Evolutionary conservation across 2,113 vertebrate genomes (phyloP).

Genomic region (Leucosticte australis): DNA sequence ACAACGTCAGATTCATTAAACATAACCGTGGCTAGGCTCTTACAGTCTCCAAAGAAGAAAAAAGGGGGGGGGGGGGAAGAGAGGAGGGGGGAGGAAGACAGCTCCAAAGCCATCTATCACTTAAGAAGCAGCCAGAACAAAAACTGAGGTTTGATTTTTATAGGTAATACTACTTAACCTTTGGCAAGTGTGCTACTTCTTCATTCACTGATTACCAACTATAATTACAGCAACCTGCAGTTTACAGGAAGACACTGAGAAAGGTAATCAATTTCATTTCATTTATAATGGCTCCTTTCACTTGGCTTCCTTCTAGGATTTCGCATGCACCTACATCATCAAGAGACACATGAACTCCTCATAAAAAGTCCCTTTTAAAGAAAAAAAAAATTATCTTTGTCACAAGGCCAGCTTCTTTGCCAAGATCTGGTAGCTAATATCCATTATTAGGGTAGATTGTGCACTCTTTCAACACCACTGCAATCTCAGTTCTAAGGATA

Average conservation of each 20-base stretch:
- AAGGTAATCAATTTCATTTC: background rate
- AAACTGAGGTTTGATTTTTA: background rate
- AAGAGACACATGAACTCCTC: background rate
- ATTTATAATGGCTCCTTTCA: background rate
- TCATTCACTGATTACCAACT: background rate
- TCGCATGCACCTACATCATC: background rate
- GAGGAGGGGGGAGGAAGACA: rapidly evolving
- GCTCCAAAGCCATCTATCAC: background rate
- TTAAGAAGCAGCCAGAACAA: background rate
- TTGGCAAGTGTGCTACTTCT: background rate
- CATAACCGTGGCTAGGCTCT: background rate
- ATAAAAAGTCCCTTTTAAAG: background rate
- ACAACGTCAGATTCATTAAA: background rate
- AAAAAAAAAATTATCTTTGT: background rate
- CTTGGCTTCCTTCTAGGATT: background rate
- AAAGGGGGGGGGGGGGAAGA: rapidly evolving
- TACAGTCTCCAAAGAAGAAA: background rate
- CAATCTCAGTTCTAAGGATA: background rate
- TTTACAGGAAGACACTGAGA: background rate
- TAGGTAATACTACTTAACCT: background rate
- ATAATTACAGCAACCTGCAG: background rate
- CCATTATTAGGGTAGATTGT: background rate
- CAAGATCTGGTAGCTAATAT: background rate
- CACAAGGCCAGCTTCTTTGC: background rate
- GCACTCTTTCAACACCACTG: background rate